Evolutionary conservation across 2,888 invertebrate genomes (phyloP).

Genomic region (Erebia aethiops): DNA sequence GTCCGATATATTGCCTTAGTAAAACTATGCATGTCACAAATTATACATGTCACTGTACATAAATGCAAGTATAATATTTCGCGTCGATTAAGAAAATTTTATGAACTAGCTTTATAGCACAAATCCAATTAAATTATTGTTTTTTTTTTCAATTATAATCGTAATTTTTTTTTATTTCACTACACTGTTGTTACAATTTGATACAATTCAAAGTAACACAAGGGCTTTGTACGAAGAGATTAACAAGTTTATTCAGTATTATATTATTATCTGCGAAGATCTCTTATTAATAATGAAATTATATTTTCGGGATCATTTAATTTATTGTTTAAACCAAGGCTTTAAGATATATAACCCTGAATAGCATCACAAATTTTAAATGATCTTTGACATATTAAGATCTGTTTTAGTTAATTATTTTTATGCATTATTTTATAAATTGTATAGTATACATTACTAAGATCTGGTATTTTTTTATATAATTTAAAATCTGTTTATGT

Average conservation of each 20-base stretch:
- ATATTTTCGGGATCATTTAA: not conserved
- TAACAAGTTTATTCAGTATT: conserved; percentile 3
- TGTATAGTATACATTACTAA: not conserved
- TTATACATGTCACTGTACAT: conserved; percentile 3
- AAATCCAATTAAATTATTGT: too few species aligned
- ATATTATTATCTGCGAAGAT: not conserved
- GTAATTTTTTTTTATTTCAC: too few species aligned
- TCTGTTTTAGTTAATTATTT: not conserved
- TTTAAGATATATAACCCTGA: too few species aligned
- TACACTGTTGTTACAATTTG: too few species aligned
- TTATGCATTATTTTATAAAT: not conserved
- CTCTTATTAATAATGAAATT: conserved; percentile 10
- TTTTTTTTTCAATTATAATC: too few species aligned
- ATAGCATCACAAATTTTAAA: too few species aligned
- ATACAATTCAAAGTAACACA: too few species aligned
- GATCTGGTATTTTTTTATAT: not conserved
- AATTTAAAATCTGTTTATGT: too few species aligned
- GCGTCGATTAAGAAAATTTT: conserved; percentile 8
- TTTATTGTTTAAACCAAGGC: too few species aligned
- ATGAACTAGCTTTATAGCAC: too few species aligned
- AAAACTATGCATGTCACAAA: conserved; percentile 7
- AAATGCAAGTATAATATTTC: not conserved
- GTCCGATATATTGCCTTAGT: conserved; percentile 47
- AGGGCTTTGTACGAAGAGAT: too few species aligned
- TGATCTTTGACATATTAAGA: not conserved